These are phyloP conservation scores for Prolemur simus DNA, from an alignment of 2,113 vertebrate genomes.

Conservation along the genomic window DNA sequence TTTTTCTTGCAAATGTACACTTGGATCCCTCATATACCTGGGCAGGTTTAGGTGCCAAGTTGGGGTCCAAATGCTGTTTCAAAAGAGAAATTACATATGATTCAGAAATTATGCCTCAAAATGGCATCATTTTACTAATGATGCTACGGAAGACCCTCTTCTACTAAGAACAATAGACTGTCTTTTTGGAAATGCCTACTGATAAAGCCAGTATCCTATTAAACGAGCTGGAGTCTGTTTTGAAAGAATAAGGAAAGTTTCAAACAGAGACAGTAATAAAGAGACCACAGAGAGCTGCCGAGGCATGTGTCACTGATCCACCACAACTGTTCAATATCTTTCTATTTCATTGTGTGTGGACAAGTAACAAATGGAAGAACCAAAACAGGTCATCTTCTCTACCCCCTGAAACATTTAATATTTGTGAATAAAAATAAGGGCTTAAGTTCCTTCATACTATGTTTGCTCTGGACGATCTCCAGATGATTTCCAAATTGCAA, in stretches of 20 bases:
- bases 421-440: conserved; percentile 10
- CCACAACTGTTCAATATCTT: background rate
- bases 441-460: background rate
- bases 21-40: background rate
- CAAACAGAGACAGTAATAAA: background rate
- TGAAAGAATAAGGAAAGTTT: background rate
- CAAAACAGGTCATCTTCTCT: background rate
- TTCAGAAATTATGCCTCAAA: background rate
- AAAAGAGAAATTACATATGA: background rate
- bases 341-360: background rate
- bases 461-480: background rate
- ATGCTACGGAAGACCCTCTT: background rate
- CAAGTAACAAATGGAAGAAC: background rate
- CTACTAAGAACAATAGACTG: background rate
- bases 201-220: background rate
- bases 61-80: background rate
- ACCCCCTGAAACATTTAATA: background rate
- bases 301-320: rapidly evolving
- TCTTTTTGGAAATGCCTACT: background rate
- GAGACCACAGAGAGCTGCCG: background rate
- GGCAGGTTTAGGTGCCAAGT: background rate
- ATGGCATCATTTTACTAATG: background rate
- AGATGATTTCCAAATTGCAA: background rate
- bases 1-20: background rate
- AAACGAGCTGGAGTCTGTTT: background rate